A percentile compares a stretch with the other conserved stretches of the same genome.
Conservation (phyloP, 2,797 vertebrate species). For the Dryobates pubescens region DNA sequence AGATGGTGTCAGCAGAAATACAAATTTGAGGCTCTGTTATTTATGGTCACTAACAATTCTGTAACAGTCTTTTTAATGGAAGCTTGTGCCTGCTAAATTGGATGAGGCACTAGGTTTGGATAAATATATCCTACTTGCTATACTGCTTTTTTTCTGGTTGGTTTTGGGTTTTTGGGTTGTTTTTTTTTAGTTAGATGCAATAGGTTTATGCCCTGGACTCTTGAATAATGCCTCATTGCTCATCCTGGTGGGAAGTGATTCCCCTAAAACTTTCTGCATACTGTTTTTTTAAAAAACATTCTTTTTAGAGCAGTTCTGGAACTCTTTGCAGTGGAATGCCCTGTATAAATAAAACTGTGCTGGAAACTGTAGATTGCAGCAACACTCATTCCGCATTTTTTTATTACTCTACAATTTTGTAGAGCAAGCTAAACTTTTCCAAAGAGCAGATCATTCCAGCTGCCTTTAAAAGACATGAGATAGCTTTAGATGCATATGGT, state of each 20-base stretch:
- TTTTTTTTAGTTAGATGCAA: not conserved
- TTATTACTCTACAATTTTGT: not conserved
- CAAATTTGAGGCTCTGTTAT: not conserved
- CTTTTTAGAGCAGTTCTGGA: slow-evolving; percentile 6
- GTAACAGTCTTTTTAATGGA: not conserved
- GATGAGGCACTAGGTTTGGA: not conserved
- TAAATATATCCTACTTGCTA: slow-evolving; percentile 6
- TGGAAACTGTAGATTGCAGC: not conserved
- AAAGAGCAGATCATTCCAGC: not conserved
- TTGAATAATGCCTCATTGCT: not conserved
- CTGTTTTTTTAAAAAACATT: not conserved
- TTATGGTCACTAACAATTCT: not conserved
- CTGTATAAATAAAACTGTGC: not conserved
- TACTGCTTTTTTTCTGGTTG: not conserved
- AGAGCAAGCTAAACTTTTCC: not conserved
- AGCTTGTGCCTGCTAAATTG: slow-evolving; percentile 4
- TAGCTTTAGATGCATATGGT: not conserved
- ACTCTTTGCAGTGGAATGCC: not conserved
- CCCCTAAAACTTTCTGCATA: not conserved
- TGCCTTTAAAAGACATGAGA: not conserved
- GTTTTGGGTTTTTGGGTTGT: too few species aligned
- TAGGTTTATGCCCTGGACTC: not conserved
- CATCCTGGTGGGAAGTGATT: not conserved
- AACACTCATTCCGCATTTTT: not conserved
- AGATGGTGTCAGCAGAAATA: not conserved